Conservation (phyloP, 2,113 vertebrate genomes). For the Rafetus swinhoei region DNA sequence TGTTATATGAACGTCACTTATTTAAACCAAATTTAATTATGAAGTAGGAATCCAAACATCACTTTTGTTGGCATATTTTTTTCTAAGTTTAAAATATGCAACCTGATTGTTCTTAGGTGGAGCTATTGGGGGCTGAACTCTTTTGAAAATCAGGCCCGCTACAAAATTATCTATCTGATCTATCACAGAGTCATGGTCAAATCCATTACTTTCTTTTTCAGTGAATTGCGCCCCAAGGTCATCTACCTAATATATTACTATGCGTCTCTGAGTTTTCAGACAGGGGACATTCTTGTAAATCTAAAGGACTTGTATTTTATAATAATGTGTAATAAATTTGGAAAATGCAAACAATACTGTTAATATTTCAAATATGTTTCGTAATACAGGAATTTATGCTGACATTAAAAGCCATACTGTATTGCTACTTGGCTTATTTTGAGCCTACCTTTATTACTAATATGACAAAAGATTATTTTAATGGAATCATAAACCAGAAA, state of each 20-base stretch:
- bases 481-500: slow-evolving; percentile 73
- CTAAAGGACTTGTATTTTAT: neutral
- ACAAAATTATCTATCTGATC: neutral
- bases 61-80: neutral
- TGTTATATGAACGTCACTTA: neutral
- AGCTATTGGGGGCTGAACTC: neutral
- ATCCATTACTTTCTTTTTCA: neutral
- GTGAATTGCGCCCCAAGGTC: neutral
- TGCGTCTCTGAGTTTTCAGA: slow-evolving; percentile 42
- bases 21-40: neutral
- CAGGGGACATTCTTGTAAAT: neutral
- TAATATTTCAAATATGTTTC: slow-evolving; percentile 73
- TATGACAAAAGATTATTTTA: slow-evolving; percentile 74
- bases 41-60: neutral
- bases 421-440: slow-evolving; percentile 70
- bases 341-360: slow-evolving; percentile 57
- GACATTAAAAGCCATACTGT: slow-evolving; percentile 71
- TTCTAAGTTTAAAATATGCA: neutral
- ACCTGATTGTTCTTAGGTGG: neutral
- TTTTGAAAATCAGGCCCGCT: neutral
- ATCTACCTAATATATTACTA: neutral
- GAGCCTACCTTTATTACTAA: slow-evolving; percentile 66
- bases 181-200: neutral
- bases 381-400: slow-evolving; percentile 67
- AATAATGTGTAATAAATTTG: slow-evolving; percentile 51